These are phyloP conservation scores for Diadema setosum DNA, from an alignment of 35 echinoderm and acorn worm genomes.

Conservation along the genomic window DNA sequence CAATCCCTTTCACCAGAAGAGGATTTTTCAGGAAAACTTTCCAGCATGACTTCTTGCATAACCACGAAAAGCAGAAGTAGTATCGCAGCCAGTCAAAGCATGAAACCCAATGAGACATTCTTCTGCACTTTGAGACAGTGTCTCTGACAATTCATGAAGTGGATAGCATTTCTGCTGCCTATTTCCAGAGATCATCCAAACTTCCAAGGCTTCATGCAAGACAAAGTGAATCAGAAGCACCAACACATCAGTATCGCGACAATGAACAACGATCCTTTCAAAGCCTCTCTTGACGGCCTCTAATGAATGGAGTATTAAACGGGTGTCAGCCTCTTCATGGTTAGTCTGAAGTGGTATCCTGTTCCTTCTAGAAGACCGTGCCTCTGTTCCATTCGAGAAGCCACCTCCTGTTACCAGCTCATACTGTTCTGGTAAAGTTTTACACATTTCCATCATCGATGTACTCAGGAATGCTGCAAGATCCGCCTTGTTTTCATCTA, in stretches of 20 bases:
- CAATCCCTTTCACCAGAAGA: neutral
- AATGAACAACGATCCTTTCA: neutral
- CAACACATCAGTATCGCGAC: constrained; percentile 37
- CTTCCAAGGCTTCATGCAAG: neutral
- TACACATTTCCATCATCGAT: neutral
- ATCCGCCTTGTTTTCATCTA: constrained; percentile 21
- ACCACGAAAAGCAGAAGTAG: neutral
- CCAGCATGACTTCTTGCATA: constrained; percentile 32
- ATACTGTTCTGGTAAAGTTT: neutral
- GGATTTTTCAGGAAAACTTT: neutral
- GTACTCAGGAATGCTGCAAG: neutral
- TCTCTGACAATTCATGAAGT: neutral
- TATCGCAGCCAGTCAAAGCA: constrained; percentile 32
- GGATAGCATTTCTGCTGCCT: neutral
- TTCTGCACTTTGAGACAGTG: neutral
- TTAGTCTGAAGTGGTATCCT: neutral
- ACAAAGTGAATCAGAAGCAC: constrained; percentile 5
- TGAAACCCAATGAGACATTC: neutral
- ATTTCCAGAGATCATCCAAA: constrained; percentile 19
- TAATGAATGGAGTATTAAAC: neutral
- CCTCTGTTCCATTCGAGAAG: neutral
- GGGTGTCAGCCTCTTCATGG: constrained; percentile 41
- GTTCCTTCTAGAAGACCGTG: neutral
- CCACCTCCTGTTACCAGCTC: constrained; percentile 24
- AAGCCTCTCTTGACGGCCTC: neutral